Evolutionary conservation across 2,113 vertebrate genomes (phyloP).

Genomic region (Mastomys coucha): DNA sequence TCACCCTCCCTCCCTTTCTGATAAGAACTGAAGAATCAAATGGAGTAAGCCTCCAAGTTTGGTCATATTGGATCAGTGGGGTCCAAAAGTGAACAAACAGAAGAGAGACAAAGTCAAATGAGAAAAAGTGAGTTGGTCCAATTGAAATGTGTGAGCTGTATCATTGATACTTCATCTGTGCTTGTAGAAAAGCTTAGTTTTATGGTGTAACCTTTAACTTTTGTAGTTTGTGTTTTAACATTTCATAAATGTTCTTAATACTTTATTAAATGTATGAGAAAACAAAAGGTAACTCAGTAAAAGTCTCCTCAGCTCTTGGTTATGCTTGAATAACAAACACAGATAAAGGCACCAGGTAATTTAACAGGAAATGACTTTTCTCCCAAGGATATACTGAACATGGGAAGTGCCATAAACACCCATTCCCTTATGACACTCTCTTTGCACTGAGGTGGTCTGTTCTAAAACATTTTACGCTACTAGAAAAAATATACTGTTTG

Average conservation of each 20-base stretch:
- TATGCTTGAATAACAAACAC: not conserved
- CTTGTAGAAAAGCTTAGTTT: not conserved
- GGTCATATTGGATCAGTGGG: not conserved
- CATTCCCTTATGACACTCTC: not conserved
- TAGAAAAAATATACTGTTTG: not conserved
- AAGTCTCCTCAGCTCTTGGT: not conserved
- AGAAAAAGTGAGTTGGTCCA: not conserved
- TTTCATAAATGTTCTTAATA: not conserved
- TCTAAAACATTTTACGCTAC: not conserved
- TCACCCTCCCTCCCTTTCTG: too few relatives aligned
- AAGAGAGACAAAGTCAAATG: not conserved
- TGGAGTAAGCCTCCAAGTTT: not conserved
- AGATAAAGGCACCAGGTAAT: not conserved
- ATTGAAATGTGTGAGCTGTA: not conserved
- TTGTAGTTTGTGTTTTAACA: not conserved
- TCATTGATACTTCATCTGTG: not conserved
- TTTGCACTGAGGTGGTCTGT: not conserved
- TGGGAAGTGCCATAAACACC: not conserved
- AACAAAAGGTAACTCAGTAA: constrained; percentile 27
- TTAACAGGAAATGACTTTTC: not conserved
- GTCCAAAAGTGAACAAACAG: not conserved
- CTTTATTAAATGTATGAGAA: not conserved
- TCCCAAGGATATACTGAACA: not conserved
- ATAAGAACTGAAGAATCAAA: not conserved
- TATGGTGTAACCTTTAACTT: constrained; percentile 2